Evolutionary conservation across 2,797 vertebrate genomes (phyloP).

Genomic region (Anableps anableps): DNA sequence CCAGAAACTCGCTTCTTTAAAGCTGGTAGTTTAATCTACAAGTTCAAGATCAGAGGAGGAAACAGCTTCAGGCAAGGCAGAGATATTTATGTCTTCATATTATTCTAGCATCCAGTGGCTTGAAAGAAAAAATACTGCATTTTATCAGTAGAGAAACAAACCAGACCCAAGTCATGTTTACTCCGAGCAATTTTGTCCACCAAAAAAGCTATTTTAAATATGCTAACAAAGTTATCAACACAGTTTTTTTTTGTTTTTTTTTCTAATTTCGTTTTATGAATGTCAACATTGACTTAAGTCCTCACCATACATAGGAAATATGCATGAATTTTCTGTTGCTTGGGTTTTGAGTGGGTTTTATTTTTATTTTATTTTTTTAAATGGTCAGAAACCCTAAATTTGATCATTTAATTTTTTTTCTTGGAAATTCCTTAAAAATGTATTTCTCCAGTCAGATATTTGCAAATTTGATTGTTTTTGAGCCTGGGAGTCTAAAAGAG

Average conservation of each 20-base stretch:
- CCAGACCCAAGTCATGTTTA: too few relatives aligned
- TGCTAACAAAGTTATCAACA: neutral
- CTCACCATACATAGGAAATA: neutral
- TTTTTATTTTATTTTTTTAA: neutral
- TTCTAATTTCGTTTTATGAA: neutral
- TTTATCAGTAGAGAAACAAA: neutral
- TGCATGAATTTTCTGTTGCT: neutral
- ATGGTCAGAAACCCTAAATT: neutral
- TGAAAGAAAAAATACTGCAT: neutral
- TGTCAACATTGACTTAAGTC: neutral
- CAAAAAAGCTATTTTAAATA: neutral
- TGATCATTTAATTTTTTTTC: neutral
- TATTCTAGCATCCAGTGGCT: neutral
- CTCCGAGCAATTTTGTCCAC: too few relatives aligned
- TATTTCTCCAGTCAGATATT: neutral
- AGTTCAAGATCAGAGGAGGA: slow-evolving; percentile 84
- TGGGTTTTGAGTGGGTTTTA: neutral
- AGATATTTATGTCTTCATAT: neutral
- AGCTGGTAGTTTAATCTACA: slow-evolving; percentile 81
- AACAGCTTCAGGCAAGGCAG: slow-evolving; percentile 79
- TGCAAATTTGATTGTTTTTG: neutral
- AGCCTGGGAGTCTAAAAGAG: neutral
- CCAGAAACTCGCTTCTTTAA: slow-evolving; percentile 85
- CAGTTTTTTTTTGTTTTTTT: neutral
- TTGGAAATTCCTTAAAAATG: neutral